Evolutionary conservation across 2,113 vertebrate genomes (phyloP).

Genomic region (Hippoglossus stenolepis): DNA sequence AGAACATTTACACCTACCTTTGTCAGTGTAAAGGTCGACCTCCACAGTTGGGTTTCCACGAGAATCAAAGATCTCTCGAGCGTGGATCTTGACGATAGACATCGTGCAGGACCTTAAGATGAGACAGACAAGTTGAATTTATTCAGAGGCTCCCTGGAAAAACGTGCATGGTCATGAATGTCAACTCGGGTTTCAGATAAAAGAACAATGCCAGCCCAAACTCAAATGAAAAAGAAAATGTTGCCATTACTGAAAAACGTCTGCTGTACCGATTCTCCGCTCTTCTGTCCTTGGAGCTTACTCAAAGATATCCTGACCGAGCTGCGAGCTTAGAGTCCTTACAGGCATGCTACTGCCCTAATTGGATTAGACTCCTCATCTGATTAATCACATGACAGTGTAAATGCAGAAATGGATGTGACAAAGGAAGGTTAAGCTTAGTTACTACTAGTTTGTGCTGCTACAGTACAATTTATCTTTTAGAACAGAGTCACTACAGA

Average conservation of each 20-base stretch:
- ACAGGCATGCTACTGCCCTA: conserved; percentile 50
- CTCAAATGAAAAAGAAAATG: not conserved
- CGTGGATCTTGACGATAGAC: conserved; percentile 90
- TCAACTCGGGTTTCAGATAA: not conserved
- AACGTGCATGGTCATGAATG: not conserved
- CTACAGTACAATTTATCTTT: conserved; percentile 1
- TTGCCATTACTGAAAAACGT: not conserved
- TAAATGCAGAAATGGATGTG: conserved; percentile 29
- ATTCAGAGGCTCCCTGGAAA: not conserved
- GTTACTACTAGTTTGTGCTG: not conserved
- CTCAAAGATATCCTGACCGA: conserved; percentile 70
- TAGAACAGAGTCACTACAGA: not conserved
- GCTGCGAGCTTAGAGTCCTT: conserved; percentile 59
- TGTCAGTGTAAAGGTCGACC: conserved; percentile 91
- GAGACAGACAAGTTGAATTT: conserved; percentile 7
- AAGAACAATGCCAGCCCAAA: not conserved
- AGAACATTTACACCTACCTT: conserved; percentile 82
- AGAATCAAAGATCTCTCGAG: conserved; percentile 96
- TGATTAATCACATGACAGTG: conserved; percentile 66
- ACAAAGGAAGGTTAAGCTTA: conserved; percentile 30
- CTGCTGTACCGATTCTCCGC: conserved; percentile 14
- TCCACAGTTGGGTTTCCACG: conserved; percentile 98
- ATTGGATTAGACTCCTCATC: conserved; percentile 75
- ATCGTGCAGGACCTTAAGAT: conserved; percentile 84
- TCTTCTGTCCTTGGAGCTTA: conserved; percentile 27